Base-by-base conservation (phyloP, 2,113 vertebrate genomes). In the Xenopus borealis region DNA sequence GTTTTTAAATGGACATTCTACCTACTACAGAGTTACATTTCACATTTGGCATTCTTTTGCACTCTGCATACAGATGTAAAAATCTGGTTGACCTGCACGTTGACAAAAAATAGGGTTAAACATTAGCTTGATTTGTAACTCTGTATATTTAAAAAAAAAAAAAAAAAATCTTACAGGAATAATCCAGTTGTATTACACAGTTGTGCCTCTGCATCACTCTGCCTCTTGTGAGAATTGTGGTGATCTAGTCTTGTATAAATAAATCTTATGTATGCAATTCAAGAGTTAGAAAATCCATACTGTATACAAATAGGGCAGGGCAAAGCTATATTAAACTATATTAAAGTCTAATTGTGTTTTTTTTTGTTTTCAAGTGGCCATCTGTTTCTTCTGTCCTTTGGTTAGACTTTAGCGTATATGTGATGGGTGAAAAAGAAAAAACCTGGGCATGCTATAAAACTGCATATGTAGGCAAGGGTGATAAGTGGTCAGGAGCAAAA, bases 131-230 rank as follows among this genome's bases (percentile, higher is more conserved):
- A 23, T 67, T 46, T 70, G 67, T 77, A 70, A 63, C 74, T 45
- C 62, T 76, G 66, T 73, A 73, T 64, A 50, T 70, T 77, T 57
- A 55, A 55, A 55, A 55, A 55, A 27, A 55, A 50, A 50, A 53
- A 59, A 16, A 63, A 46, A 53, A 63, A 58, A 45, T 27, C 63
- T 64, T 70, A 77, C 74, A 77, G 74, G 74, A 70, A 76, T 50
- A 64, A 55, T 69, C 67, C 74, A 76, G 74, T 57, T 70, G 66
- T 75, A 62, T 75, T 75, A 75, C 73, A 75, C 73, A 69, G 55
- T 75, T 75, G 73, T 75, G 73, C 73, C 73, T 75, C 73, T 75
- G 73, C 73, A 75, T 75, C 73, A 75, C 66, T 75, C 58, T 75
- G 73, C 73, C 73, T 75, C 73, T 75, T 75, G 73, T 75, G 58